Evolutionary conservation across 2,888 invertebrate genomes (phyloP).

Genomic region (Ennomos quercinarius): DNA sequence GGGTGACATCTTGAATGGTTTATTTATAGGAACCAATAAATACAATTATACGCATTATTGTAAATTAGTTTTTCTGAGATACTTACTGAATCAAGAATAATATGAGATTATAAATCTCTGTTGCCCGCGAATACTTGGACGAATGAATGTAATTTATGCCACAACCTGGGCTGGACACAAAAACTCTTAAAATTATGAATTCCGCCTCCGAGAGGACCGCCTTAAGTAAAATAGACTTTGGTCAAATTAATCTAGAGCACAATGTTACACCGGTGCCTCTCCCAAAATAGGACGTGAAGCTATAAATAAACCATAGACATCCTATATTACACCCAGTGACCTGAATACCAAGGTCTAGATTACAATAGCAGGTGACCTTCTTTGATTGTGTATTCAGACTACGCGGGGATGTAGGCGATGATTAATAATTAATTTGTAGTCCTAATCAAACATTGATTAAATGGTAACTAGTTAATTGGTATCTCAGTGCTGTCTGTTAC

Average conservation of each 20-base stretch:
- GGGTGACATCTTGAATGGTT: no score
- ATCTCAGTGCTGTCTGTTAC: constrained; percentile 10
- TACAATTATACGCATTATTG: no score
- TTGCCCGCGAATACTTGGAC: no score
- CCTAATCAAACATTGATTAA: constrained; percentile 29
- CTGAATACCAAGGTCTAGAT: constrained; percentile 16
- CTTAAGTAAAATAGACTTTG: constrained; percentile 6
- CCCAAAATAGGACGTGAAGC: constrained; percentile 24
- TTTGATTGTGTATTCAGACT: constrained; percentile 29
- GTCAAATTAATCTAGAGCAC: constrained; percentile 31
- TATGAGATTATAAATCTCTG: no score
- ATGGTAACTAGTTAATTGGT: constrained; percentile 18
- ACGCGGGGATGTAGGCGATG: constrained; percentile 18
- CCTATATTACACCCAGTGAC: constrained; percentile 6
- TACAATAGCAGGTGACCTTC: constrained; percentile 26
- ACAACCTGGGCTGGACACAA: no score
- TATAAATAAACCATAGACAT: constrained; percentile 21
- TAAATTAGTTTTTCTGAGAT: no score
- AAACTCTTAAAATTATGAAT: no score
- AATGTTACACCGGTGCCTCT: constrained; percentile 25
- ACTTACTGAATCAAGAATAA: no score
- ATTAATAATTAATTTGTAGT: constrained; percentile 27
- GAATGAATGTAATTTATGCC: no score
- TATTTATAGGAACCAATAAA: no score
- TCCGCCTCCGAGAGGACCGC: no score